Percentiles rank a stretch among this genome's conserved stretches.
These are phyloP conservation scores for Montipora capitata DNA, from an alignment of 92 coral and sea anemone genomes.

Conservation along the genomic window DNA sequence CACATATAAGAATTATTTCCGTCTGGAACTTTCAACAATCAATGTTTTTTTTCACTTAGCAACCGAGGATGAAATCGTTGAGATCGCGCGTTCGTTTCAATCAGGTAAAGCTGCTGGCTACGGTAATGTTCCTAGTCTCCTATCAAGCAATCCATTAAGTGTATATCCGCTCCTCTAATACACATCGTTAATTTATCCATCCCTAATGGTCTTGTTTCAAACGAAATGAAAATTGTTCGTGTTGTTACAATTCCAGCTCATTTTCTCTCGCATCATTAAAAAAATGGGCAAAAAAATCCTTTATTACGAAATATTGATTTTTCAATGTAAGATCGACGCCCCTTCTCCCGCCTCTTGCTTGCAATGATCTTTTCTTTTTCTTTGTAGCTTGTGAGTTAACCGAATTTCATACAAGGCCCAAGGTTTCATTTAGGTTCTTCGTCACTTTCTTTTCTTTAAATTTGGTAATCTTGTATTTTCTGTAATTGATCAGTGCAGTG, in stretches of 20 bases:
- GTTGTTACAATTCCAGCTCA: not conserved
- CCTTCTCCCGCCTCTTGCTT: too few species aligned
- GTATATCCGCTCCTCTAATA: not conserved
- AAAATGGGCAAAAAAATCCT: too few species aligned
- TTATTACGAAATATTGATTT: too few species aligned
- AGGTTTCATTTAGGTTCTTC: too few species aligned
- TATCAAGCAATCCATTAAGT: constrained; percentile 5
- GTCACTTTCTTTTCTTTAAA: too few species aligned
- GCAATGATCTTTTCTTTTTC: too few species aligned
- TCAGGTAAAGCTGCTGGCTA: not conserved
- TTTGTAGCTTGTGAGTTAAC: too few species aligned
- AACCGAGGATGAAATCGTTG: not conserved
- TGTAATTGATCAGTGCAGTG: too few species aligned
- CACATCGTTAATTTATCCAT: not conserved
- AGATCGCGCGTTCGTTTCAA: not conserved
- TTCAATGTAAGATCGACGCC: too few species aligned
- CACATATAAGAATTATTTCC: not conserved
- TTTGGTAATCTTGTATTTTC: too few species aligned
- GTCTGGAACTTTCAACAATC: not conserved
- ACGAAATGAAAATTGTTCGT: constrained; percentile 5
- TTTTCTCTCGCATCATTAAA: too few species aligned
- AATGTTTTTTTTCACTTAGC: not conserved
- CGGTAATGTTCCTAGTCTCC: not conserved
- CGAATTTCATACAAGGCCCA: too few species aligned
- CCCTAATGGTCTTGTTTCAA: not conserved